Percentiles rank a stretch among this genome's conserved stretches.
phyloP scores from a whole-genome alignment of 2,888 invertebrate genomes.

The Hypsopygia costalis region DNA sequence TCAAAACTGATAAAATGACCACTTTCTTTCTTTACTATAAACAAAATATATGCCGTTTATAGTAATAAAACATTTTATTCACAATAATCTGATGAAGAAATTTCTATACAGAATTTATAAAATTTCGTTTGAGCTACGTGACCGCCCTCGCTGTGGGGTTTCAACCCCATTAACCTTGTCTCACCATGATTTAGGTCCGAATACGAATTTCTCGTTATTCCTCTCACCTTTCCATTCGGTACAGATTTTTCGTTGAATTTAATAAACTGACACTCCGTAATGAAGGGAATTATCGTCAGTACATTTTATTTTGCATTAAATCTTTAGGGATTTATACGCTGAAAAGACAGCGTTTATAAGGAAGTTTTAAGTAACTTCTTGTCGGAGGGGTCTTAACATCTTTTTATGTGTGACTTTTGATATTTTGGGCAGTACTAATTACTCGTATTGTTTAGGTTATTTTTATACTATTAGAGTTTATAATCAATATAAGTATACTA shows the following conservation, averaged over 20 bases:
- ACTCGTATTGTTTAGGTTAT: too few species aligned
- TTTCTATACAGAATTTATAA: conserved; percentile 49
- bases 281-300: conserved; percentile 47
- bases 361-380: neutral
- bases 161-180: conserved; percentile 76
- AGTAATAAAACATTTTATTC: too few species aligned
- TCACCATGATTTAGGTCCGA: conserved; percentile 68
- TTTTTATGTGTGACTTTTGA: too few species aligned
- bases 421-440: too few species aligned
- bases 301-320: conserved; percentile 9
- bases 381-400: too few species aligned
- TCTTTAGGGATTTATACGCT: neutral
- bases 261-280: conserved; percentile 56
- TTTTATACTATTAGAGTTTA: too few species aligned
- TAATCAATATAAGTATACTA: too few species aligned
- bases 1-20: too few species aligned
- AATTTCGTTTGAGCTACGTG: conserved; percentile 65
- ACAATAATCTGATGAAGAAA: too few species aligned
- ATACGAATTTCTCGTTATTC: conserved; percentile 60
- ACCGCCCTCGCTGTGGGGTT: conserved; percentile 60
- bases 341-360: neutral
- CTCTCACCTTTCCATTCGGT: conserved; percentile 50
- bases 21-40: too few species aligned
- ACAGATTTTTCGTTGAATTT: conserved; percentile 61
- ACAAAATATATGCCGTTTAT: too few species aligned